Percentiles rank a stretch among this genome's conserved stretches.
Conservation (phyloP, 2,888 invertebrate genomes). For the Ceramica pisi region DNA sequence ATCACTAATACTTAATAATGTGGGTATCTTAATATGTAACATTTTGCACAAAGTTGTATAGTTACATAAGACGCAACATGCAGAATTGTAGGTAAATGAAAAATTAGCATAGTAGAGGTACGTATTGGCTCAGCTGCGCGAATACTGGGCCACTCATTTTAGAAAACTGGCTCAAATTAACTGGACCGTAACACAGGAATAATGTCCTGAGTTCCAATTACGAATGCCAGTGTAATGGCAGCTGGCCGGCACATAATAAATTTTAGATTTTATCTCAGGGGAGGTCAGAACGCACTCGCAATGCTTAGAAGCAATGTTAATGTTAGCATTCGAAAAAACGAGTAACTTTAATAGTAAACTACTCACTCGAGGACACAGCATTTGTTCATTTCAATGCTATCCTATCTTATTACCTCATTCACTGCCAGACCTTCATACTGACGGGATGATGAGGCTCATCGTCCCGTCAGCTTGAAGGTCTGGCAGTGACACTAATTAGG, state of each 20-base stretch:
- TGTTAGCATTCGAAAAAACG: not conserved
- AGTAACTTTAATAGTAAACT: not conserved
- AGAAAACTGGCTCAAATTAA: no score
- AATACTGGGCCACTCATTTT: no score
- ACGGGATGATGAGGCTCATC: conserved; percentile 46
- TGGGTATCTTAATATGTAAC: no score
- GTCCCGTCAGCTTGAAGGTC: conserved; percentile 31
- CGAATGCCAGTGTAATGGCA: no score
- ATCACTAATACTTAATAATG: no score
- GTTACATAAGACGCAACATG: no score
- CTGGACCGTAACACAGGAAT: no score
- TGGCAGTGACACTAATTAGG: conserved; percentile 38
- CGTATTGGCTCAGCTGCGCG: no score
- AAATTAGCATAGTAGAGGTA: no score
- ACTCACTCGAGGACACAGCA: not conserved
- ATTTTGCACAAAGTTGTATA: no score
- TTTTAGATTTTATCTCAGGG: not conserved
- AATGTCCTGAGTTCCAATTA: no score
- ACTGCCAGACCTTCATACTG: conserved; percentile 17
- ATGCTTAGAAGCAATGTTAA: not conserved
- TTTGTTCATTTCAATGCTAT: conserved; percentile 25
- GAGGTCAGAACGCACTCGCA: not conserved
- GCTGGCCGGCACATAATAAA: not conserved
- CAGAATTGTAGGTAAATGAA: no score
- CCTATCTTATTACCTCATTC: conserved; percentile 16